Evolutionary conservation across 2,888 invertebrate species (phyloP).

Genomic region (Aphrophora alni): DNA sequence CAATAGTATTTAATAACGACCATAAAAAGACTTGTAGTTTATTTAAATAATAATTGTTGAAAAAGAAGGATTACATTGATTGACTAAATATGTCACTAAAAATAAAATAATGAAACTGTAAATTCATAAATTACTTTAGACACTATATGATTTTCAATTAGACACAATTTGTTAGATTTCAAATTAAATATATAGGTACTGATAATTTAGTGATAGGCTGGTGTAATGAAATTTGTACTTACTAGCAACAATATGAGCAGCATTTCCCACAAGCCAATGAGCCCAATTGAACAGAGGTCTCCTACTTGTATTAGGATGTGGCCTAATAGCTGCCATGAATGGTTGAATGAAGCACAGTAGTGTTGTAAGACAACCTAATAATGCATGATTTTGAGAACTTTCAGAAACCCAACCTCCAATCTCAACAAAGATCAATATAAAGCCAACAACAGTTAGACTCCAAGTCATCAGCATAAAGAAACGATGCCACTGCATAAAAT

Average conservation of each 20-base stretch:
- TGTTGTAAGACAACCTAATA: slow-evolving; percentile 80
- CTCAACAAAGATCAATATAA: slow-evolving; percentile 83
- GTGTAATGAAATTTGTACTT: slow-evolving; percentile 57
- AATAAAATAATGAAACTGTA: too few species aligned
- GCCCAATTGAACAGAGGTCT: slow-evolving; percentile 89
- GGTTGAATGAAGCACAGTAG: slow-evolving; percentile 85
- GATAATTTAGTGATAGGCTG: neutral
- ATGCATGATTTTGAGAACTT: slow-evolving; percentile 81
- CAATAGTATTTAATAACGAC: too few species aligned
- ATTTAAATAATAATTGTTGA: too few species aligned
- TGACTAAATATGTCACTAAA: too few species aligned
- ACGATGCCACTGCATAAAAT: slow-evolving; percentile 76
- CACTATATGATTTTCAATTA: too few species aligned
- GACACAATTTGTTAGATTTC: too few species aligned
- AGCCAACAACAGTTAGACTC: slow-evolving; percentile 77
- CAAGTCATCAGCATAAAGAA: slow-evolving; percentile 84
- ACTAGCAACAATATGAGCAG: slow-evolving; percentile 88
- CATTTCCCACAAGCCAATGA: slow-evolving; percentile 89
- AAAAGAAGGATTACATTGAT: too few species aligned
- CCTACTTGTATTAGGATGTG: slow-evolving; percentile 80
- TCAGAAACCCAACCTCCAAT: slow-evolving; percentile 74
- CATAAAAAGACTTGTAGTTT: too few species aligned
- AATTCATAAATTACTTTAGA: too few species aligned
- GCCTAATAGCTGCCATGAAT: slow-evolving; percentile 84
- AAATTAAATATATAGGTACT: too few species aligned